Percentiles rank a stretch among this genome's conserved stretches.
These are phyloP conservation scores for Strix aluco DNA, from an alignment of 2,113 vertebrate species.

Conservation along the genomic window DNA sequence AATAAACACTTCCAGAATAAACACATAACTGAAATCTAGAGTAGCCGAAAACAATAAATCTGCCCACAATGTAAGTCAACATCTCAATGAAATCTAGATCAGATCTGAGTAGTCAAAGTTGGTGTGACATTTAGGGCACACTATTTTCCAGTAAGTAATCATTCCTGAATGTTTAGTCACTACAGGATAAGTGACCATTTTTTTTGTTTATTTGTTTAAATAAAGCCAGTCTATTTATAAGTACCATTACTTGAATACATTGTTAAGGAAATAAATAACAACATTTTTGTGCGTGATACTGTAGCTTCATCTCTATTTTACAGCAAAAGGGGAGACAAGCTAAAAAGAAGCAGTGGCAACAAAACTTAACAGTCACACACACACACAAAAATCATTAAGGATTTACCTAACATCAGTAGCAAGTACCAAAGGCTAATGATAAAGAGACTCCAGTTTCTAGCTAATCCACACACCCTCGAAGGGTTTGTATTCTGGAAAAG, in stretches of 20 bases:
- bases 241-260: not conserved
- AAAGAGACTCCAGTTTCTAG: not conserved
- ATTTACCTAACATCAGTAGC: not conserved
- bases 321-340: not conserved
- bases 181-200: not conserved
- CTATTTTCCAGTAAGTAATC: not conserved
- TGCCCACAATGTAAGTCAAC: not conserved
- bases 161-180: not conserved
- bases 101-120: not conserved
- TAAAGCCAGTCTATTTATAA: not conserved
- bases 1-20: not conserved
- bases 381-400: not conserved
- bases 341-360: not conserved
- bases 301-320: not conserved
- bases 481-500: not conserved
- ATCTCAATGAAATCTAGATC: not conserved
- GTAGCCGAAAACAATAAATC: not conserved
- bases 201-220: not conserved
- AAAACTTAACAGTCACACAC: not conserved
- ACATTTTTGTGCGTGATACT: not conserved
- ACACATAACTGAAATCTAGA: not conserved
- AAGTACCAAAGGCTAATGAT: not conserved
- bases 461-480: not conserved
- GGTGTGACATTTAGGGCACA: not conserved
- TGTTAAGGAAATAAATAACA: not conserved